Evolutionary conservation across 2,888 invertebrate species (phyloP), one percentile per base, ranked within the genome.

Genomic region (Eulithis testata): DNA sequence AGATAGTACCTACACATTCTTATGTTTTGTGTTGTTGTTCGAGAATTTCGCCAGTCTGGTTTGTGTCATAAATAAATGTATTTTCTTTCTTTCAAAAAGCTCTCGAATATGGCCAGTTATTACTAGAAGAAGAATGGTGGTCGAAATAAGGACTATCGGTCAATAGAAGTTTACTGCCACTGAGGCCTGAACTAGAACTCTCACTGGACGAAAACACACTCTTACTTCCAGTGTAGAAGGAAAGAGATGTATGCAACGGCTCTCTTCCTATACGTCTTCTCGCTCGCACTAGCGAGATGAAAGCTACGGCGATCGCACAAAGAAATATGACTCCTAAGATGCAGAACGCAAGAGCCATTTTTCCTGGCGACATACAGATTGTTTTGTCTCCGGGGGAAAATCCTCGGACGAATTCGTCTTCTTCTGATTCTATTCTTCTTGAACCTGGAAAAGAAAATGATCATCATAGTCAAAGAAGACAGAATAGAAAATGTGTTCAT

Each of bases 271-370:
- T 83, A 65, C 93, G 90, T 68, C 94, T 88, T 79, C 95, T 92
- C 9, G 95, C 94, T 79, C 95, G 91, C 75, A 96, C 89, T 58
- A 96, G 83, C 3, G 96, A 95, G 45, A 94, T 94, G 65, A 96
- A 95, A 3, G 96, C 95, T 11, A 96, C 95, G 3, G 96, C 94
- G 8, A 96, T 94, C 7, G 96, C 96, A 62, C 95, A 91, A 0
- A 97, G 87, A 83, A 97, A 96, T 70, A 97, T 95, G 6, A 96
- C 85, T 5, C 96, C 96, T 75, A 96, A 85, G 0, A 96, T 89
- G 78, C 96, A 96, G 79, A 97, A 96, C 0, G 96, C 95, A 57
- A 96, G 90, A 11, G 96, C 96, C 94, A 97, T 94, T 89, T 96
- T 96, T 7, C 96, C 96, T 12, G 96, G 95, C 9, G 96, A 96